Evolutionary conservation across 2,113 vertebrate species (phyloP), one percentile per base, ranked within the genome.

Genomic region (Aspiorhynchus laticeps): DNA sequence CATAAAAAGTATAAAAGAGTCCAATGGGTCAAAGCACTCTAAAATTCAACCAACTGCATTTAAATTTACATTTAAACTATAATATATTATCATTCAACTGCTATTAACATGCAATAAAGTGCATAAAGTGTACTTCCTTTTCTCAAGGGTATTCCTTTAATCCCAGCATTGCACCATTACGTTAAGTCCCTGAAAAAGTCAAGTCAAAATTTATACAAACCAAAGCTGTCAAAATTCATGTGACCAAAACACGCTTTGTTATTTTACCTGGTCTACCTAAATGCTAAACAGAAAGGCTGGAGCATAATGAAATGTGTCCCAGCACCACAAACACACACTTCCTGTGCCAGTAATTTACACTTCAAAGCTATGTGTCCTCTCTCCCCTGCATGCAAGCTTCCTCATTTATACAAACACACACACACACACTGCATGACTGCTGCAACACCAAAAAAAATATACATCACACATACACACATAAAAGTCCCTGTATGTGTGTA

Each of bases 311-410:
- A 90, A 88, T 69, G 65, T 77, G 86, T 21, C 69, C 73, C 80
- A 79, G 59, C 67, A 31, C 63, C 80, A 82, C 80, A 75, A 56
- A 87, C 71, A 48, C 61, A 87, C 77, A 76, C 36, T 85, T 88
- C 89, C 77, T 85, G 59, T 85, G 85, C 81, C 86, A 88, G 74
- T 90, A 36, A 90, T 88, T 90, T 88, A 87, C 89, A 90, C 89
- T 90, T 90, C 89, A 88, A 86, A 87, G 83, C 83, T 38, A 33
- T 33, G 43, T 51, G 38, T 86, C 63, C 85, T 56, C 46, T 43
- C 71, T 76, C 71, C 77, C 7, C 85, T 78, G 87, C 78, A 85
- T 86, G 85, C 65, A 80, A 82, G 77, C 83, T 77, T 79, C 74
- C 87, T 78, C 82, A 28, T 74, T 80, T 83, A 73, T 79, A 87